Percentiles rank a stretch among this genome's conserved stretches.
phyloP scores from a whole-genome alignment of 2,797 vertebrate genomes.

The Eulemur albifrons region DNA sequence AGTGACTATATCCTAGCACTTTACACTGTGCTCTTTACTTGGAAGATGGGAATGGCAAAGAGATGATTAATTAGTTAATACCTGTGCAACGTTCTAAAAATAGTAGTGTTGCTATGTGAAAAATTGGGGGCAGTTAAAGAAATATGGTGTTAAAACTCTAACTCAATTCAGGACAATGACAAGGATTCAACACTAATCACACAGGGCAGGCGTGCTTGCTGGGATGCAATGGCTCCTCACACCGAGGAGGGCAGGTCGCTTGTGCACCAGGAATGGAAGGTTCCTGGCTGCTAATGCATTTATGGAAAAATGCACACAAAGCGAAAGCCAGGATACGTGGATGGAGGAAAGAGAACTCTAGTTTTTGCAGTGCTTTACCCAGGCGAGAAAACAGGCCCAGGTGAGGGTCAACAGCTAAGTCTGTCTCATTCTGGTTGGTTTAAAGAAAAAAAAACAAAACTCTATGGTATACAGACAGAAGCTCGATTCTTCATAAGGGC shows the following conservation, averaged over 20 bases:
- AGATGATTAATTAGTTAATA: not conserved
- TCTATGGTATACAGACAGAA: not conserved
- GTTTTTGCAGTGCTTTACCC: not conserved
- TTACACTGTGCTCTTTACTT: not conserved
- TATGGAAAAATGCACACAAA: not conserved
- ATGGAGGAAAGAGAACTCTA: not conserved
- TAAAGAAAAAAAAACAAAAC: not conserved
- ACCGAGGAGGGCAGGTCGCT: not conserved
- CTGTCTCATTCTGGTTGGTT: not conserved
- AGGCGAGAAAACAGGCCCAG: not conserved
- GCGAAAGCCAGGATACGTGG: not conserved
- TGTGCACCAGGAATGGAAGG: not conserved
- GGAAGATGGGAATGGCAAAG: not conserved
- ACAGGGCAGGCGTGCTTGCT: not conserved
- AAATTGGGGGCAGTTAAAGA: not conserved
- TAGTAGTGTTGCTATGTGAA: not conserved
- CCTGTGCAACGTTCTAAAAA: not conserved
- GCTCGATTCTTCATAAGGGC: not conserved
- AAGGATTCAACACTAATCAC: not conserved
- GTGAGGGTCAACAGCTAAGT: not conserved
- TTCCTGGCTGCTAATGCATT: not conserved
- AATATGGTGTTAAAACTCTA: not conserved
- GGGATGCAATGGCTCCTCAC: not conserved
- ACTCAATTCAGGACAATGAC: not conserved
- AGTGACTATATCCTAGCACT: not conserved